These are phyloP conservation scores for Drosophila mulleri DNA, from an alignment of 2,888 invertebrate genomes.

Conservation along the genomic window DNA sequence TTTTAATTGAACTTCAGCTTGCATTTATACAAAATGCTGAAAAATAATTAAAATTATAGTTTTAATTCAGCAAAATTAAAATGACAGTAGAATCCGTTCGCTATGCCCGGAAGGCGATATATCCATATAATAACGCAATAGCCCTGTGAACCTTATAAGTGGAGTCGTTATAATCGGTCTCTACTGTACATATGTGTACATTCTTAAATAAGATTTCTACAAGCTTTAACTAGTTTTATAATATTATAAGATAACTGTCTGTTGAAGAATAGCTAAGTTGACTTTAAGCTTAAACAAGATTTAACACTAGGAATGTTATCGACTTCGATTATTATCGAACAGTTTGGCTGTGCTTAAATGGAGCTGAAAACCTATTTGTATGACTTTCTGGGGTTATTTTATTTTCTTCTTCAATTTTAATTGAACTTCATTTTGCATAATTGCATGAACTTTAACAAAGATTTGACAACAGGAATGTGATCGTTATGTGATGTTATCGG, in stretches of 20 bases:
- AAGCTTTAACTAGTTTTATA: no score
- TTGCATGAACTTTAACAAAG: background rate
- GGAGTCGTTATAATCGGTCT: no score
- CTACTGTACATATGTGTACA: no score
- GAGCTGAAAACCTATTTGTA: background rate
- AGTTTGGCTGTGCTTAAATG: background rate
- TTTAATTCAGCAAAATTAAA: no score
- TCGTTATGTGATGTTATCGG: no score
- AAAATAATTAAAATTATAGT: background rate
- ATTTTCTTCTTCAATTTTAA: no score
- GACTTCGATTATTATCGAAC: background rate
- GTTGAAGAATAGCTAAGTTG: background rate
- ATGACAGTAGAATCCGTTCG: no score
- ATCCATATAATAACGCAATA: no score
- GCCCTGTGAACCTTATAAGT: no score
- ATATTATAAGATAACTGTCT: background rate
- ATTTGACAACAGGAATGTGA: background rate
- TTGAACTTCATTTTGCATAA: no score
- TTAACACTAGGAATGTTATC: background rate
- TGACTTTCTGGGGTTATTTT: background rate
- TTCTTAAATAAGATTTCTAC: no score
- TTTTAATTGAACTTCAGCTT: background rate
- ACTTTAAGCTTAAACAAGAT: background rate
- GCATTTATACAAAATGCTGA: background rate
- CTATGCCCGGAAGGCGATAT: no score